Conservation (phyloP, 2,888 invertebrate species). For the Empis livida region DNA sequence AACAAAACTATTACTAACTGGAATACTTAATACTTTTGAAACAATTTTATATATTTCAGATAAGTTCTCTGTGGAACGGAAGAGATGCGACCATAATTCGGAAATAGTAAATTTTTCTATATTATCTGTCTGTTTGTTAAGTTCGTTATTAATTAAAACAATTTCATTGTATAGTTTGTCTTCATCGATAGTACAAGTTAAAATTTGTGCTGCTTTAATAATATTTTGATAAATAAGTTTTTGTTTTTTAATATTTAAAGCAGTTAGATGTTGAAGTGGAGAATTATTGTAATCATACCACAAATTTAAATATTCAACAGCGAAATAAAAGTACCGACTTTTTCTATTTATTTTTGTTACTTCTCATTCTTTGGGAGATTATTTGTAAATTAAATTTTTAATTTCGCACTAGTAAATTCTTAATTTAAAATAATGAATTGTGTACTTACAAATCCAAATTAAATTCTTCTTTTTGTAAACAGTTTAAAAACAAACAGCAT, state of each 20-base stretch:
- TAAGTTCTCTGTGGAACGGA: conserved; percentile 1
- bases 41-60: not conserved
- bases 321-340: not conserved
- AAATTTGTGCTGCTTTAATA: conserved; percentile 1
- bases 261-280: not conserved
- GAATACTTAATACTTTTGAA: not conserved
- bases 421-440: conserved; percentile 1
- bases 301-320: not conserved
- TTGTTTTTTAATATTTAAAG: not conserved
- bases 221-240: not conserved
- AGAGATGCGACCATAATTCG: conserved; percentile 1
- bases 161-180: conserved; percentile 1
- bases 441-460: conserved; percentile 1
- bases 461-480: not conserved
- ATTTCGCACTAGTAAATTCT: not conserved
- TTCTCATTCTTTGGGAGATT: not conserved
- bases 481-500: not conserved
- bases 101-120: conserved; percentile 1
- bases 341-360: not conserved
- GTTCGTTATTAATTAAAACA: not conserved
- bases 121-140: not conserved
- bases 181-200: not conserved
- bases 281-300: not conserved
- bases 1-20: not conserved
- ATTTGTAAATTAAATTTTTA: not conserved